Percentiles rank a stretch among this genome's conserved stretches.
These are phyloP conservation scores for Spilogale gracilis DNA, from an alignment of 2,113 vertebrate species.

Conservation along the genomic window DNA sequence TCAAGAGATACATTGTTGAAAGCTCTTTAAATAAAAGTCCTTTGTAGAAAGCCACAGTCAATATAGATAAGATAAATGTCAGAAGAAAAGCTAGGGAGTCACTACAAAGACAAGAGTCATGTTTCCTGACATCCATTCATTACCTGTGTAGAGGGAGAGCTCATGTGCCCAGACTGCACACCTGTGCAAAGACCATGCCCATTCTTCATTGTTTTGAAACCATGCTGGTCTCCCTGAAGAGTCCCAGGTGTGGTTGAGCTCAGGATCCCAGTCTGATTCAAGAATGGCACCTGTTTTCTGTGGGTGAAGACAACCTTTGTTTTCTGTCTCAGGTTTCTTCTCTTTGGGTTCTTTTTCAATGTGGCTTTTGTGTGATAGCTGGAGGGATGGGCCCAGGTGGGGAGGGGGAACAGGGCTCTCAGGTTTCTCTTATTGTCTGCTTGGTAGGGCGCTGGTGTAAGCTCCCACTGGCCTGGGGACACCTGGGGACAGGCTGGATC, in stretches of 20 bases:
- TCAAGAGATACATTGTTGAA: too few species aligned
- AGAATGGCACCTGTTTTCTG: background rate
- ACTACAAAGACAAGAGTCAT: accelerated
- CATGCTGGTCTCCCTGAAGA: too few species aligned
- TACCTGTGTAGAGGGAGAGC: background rate
- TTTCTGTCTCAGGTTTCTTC: background rate
- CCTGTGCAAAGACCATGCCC: background rate
- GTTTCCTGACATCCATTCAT: background rate
- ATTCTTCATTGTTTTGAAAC: background rate
- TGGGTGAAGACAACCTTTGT: accelerated
- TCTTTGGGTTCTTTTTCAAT: background rate
- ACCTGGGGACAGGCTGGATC: too few species aligned
- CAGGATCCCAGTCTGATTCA: background rate
- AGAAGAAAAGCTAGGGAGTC: accelerated
- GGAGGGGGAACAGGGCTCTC: too few species aligned
- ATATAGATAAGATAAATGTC: background rate
- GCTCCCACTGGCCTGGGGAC: too few species aligned
- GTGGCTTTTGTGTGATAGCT: background rate
- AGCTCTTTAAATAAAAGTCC: background rate
- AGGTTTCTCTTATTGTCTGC: background rate
- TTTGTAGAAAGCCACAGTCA: background rate
- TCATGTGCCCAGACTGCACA: accelerated
- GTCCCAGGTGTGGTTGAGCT: accelerated
- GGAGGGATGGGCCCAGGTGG: background rate
- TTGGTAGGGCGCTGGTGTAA: background rate